Evolutionary conservation across 2,113 vertebrate species (phyloP).

Genomic region (Lamprotornis superbus): DNA sequence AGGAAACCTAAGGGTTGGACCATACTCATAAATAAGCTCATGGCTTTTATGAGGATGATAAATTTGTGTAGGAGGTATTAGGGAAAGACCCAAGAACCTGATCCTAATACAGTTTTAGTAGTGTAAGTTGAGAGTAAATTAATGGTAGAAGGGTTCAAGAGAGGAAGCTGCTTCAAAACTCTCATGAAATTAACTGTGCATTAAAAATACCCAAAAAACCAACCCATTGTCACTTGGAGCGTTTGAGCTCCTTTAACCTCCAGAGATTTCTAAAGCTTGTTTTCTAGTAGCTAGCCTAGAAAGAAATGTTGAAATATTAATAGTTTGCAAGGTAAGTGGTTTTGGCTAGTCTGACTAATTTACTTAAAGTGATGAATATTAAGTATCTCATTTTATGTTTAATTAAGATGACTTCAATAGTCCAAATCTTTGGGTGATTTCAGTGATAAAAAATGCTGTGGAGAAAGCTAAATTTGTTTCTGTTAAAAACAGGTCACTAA

Average conservation of each 20-base stretch:
- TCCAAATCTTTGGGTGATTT: neutral
- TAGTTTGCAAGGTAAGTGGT: neutral
- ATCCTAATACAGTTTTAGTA: neutral
- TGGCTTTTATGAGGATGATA: neutral
- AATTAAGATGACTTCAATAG: neutral
- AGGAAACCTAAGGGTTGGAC: neutral
- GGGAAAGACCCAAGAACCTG: neutral
- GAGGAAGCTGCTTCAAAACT: neutral
- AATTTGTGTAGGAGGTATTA: neutral
- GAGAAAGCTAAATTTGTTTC: neutral
- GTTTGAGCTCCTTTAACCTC: neutral
- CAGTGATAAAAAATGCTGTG: neutral
- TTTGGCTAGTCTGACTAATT: neutral
- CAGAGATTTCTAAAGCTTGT: neutral
- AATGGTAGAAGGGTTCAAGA: neutral
- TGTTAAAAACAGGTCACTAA: neutral
- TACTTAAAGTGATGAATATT: neutral
- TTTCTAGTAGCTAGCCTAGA: neutral
- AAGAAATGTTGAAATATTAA: neutral
- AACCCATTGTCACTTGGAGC: neutral
- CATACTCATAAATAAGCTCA: neutral
- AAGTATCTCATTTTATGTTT: neutral
- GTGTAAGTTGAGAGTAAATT: neutral
- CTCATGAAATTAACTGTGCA: neutral
- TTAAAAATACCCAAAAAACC: accelerated